Evolutionary conservation across 2,113 vertebrate genomes (phyloP).

Genomic region (Drymodes brunneopygia): DNA sequence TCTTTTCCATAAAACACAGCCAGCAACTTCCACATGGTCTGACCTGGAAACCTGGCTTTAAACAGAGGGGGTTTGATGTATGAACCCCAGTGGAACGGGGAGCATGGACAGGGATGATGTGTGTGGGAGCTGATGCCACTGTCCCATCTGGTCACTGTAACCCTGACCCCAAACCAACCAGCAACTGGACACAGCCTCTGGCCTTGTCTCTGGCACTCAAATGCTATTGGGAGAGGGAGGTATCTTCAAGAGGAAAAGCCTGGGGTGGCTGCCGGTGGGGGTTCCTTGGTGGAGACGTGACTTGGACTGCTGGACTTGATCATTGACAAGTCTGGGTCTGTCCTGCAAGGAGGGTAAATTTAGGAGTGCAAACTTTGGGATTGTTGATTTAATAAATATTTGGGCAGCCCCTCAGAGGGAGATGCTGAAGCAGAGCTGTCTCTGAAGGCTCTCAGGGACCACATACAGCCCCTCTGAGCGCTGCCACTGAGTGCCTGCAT

Average conservation of each 20-base stretch:
- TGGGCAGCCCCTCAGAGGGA: neutral
- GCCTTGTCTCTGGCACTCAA: neutral
- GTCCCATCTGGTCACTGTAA: neutral
- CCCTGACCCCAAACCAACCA: neutral
- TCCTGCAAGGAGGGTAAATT: neutral
- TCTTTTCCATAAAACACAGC: neutral
- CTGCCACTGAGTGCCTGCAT: neutral
- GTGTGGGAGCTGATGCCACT: neutral
- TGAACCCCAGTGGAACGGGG: neutral
- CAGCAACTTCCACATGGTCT: neutral
- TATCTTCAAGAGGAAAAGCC: neutral
- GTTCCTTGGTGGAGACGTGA: neutral
- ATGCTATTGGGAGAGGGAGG: neutral
- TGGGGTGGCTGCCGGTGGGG: neutral
- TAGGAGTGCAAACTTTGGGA: neutral
- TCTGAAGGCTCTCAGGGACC: neutral
- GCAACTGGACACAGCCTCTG: neutral
- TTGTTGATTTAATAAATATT: neutral
- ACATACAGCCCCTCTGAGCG: rapidly evolving
- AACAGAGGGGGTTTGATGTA: neutral
- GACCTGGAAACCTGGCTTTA: neutral
- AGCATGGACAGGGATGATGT: rapidly evolving
- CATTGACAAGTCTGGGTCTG: neutral
- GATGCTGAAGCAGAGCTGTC: neutral
- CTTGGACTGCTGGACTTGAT: neutral